Evolutionary conservation across 2,113 vertebrate species (phyloP).

Genomic region (Grammomys dolichurus): DNA sequence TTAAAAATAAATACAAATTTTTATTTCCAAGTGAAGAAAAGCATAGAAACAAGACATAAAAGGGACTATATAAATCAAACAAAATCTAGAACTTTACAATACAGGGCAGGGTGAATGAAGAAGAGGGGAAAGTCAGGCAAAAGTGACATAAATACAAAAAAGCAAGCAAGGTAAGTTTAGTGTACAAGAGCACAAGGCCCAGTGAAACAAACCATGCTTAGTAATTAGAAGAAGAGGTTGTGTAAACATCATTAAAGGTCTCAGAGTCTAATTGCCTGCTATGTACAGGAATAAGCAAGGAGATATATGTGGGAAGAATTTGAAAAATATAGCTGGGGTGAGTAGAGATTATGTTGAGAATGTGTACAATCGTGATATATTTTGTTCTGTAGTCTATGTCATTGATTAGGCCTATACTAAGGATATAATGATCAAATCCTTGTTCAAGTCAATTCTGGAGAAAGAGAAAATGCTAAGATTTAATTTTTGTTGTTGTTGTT

Average conservation of each 20-base stretch:
- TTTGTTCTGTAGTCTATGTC: not conserved
- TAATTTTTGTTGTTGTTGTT: too few relatives aligned
- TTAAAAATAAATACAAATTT: not conserved
- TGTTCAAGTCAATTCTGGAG: not conserved
- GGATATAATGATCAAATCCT: not conserved
- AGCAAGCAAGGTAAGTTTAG: conserved; percentile 6
- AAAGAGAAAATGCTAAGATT: conserved; percentile 19
- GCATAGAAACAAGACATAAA: conserved; percentile 6
- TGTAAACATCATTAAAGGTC: not conserved
- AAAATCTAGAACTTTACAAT: conserved; percentile 10
- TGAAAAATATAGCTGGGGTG: not conserved
- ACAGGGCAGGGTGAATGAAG: not conserved
- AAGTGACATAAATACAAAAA: not conserved
- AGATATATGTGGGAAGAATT: not conserved
- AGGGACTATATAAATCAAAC: not conserved
- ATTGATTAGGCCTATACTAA: not conserved
- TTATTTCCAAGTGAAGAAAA: conserved; percentile 24
- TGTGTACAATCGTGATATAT: not conserved
- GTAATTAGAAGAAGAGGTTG: not conserved
- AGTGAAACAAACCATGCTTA: not conserved
- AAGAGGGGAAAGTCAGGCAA: not conserved
- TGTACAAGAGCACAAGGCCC: not conserved
- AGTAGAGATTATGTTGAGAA: not conserved
- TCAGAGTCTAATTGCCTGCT: not conserved
- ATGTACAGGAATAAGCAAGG: not conserved